phyloP scores from a whole-genome alignment of 2,888 invertebrate species.

The Pammene fasciana region DNA sequence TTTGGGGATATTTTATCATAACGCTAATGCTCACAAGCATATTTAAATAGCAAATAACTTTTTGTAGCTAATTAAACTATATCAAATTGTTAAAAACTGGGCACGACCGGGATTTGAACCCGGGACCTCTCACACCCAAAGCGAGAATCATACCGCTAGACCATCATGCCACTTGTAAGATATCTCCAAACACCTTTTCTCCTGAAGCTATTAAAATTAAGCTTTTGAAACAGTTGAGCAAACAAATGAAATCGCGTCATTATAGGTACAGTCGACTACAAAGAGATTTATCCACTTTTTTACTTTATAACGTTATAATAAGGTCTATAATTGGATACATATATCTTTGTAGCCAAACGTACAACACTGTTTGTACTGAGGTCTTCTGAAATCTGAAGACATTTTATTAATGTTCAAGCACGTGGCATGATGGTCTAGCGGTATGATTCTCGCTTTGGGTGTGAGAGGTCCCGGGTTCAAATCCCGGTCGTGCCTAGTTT shows the following conservation, averaged over 20 bases:
- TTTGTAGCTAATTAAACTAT: neutral
- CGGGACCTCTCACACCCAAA: conserved; percentile 64
- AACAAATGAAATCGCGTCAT: neutral
- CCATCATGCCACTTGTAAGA: conserved; percentile 63
- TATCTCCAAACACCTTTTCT: neutral
- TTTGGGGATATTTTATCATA: too few relatives aligned
- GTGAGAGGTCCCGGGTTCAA: conserved; percentile 56
- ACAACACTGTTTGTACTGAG: neutral
- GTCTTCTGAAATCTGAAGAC: conserved; percentile 23
- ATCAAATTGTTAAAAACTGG: neutral
- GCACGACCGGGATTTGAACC: conserved; percentile 50
- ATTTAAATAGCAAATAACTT: neutral
- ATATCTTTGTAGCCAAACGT: too few relatives aligned
- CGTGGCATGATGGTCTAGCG: conserved; percentile 73
- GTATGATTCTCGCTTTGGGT: conserved; percentile 76
- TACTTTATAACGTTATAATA: too few relatives aligned
- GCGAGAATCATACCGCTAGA: conserved; percentile 75
- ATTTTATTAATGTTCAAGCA: too few relatives aligned
- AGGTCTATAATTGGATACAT: too few relatives aligned
- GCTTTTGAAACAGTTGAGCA: neutral
- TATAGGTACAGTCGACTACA: too few relatives aligned
- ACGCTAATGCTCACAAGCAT: too few relatives aligned
- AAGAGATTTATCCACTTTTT: too few relatives aligned
- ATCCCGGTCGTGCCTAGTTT: conserved; percentile 42
- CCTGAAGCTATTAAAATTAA: neutral